phyloP scores from a whole-genome alignment of 2,113 vertebrate genomes.

The Cricetomys ansorgei region DNA sequence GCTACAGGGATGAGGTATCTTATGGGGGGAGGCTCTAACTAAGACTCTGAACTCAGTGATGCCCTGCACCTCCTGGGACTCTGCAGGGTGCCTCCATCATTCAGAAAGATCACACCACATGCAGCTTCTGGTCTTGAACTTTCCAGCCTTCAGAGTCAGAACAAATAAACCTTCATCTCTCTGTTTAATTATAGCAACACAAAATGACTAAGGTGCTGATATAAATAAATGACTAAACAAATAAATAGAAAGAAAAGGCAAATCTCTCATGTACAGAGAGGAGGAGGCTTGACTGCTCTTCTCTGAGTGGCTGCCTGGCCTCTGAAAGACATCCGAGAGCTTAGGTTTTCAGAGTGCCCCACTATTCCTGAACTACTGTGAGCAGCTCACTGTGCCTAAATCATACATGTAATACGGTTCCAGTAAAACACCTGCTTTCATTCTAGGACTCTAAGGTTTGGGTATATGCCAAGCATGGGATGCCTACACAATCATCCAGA shows the following conservation, averaged over 20 bases:
- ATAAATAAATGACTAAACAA: neutral
- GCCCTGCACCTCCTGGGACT: neutral
- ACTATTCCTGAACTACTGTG: neutral
- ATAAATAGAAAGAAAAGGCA: neutral
- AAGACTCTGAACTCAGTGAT: neutral
- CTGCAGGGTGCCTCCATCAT: neutral
- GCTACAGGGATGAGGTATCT: too few species aligned
- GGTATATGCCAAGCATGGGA: neutral
- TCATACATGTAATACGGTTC: neutral
- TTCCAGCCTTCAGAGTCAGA: neutral
- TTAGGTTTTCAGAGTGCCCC: neutral
- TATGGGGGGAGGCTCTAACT: neutral
- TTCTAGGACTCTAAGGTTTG: neutral
- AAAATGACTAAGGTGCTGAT: neutral
- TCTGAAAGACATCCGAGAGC: neutral
- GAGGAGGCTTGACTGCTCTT: neutral
- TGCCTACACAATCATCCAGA: neutral
- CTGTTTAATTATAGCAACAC: neutral
- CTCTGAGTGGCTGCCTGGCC: slow-evolving; percentile 3
- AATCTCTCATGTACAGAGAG: neutral
- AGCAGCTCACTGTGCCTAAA: neutral
- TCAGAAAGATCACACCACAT: neutral
- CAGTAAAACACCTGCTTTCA: neutral
- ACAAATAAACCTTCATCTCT: neutral
- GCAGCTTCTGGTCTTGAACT: neutral